These are phyloP conservation scores for Ectemnius continuus DNA, from an alignment of 2,888 invertebrate species.

Conservation along the genomic window DNA sequence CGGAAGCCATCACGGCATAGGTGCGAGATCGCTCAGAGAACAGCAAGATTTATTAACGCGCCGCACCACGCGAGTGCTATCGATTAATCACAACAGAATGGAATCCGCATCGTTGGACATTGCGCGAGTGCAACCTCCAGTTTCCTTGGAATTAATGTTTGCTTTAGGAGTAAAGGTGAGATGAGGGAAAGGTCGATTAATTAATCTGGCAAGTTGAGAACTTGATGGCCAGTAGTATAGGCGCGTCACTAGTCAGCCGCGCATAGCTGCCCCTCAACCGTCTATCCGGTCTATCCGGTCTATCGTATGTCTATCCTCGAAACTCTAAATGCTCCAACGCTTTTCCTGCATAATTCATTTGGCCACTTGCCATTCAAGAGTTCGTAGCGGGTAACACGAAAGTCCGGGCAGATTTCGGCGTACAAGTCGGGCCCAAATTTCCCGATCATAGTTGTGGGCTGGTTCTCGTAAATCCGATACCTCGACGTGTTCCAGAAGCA, in stretches of 20 bases:
- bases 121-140: neutral
- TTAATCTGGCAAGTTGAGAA: neutral
- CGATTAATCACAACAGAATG: neutral
- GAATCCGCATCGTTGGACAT: neutral
- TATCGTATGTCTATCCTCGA: neutral
- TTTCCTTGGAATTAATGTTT: constrained; percentile 13
- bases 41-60: constrained; percentile 14
- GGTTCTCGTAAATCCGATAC: constrained; percentile 75
- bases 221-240: neutral
- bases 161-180: neutral
- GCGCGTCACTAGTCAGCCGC: neutral
- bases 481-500: constrained; percentile 73
- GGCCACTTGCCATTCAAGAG: constrained; percentile 76
- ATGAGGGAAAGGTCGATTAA: neutral
- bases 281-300: neutral
- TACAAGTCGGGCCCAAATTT: constrained; percentile 77
- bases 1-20: neutral
- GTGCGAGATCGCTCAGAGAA: neutral
- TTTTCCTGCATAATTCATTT: neutral
- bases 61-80: neutral
- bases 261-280: neutral
- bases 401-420: constrained; percentile 79
- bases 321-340: neutral
- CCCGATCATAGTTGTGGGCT: constrained; percentile 74
- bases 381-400: constrained; percentile 78